Percentiles rank a stretch among this genome's conserved stretches.
Evolutionary conservation across 2,797 vertebrate species (phyloP).

Genomic region (Gobio occitaniae): DNA sequence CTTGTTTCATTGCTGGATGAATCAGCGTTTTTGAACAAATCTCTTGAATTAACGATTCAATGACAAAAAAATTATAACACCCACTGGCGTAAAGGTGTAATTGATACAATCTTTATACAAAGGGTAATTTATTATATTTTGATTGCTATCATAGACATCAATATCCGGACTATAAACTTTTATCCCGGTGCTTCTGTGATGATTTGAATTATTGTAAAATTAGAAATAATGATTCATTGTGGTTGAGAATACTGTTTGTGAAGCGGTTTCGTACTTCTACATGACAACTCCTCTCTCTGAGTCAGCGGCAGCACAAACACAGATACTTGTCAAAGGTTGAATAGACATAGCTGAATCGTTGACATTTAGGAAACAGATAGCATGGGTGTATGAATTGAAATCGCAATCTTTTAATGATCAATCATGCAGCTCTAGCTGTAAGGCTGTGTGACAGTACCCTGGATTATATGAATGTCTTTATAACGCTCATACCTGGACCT

Average conservation of each 20-base stretch:
- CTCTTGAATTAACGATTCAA: neutral
- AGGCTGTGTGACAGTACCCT: neutral
- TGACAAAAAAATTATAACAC: too few species aligned
- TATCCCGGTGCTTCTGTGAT: too few species aligned
- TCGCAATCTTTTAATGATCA: neutral
- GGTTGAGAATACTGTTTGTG: too few species aligned
- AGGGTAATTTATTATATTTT: too few species aligned
- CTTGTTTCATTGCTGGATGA: too few species aligned
- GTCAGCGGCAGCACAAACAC: neutral
- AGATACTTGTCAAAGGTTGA: neutral
- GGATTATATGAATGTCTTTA: neutral
- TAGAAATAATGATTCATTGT: too few species aligned
- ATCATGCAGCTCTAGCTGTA: neutral
- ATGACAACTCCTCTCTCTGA: neutral
- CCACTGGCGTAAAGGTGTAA: too few species aligned
- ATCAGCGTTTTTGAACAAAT: too few species aligned
- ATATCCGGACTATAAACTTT: too few species aligned
- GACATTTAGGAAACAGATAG: neutral
- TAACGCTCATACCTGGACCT: conserved; percentile 85
- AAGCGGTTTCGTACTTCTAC: neutral
- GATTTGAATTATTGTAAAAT: too few species aligned
- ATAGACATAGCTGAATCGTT: neutral
- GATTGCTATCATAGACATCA: too few species aligned
- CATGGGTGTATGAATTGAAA: neutral
- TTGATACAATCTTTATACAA: too few species aligned